Percentiles rank a stretch among this genome's conserved stretches.
Conservation (phyloP, 2,888 invertebrate species). For the Apodemia hepburni region DNA sequence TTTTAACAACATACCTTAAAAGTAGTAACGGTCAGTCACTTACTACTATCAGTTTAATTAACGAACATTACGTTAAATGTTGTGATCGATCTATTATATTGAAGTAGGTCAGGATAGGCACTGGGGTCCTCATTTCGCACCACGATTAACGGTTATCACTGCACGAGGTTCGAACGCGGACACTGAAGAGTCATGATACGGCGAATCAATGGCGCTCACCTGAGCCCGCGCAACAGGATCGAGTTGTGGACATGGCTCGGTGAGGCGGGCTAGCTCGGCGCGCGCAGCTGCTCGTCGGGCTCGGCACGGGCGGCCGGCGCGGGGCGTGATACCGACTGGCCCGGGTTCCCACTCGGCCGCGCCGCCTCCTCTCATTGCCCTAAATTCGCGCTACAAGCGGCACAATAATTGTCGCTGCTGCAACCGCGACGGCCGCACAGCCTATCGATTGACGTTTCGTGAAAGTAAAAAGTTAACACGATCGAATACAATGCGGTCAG, state of each 20-base stretch:
- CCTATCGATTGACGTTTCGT: conserved; percentile 71
- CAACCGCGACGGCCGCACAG: conserved; percentile 62
- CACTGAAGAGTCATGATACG: conserved; percentile 28
- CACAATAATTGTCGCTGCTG: conserved; percentile 70
- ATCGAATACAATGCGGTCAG: conserved; percentile 69
- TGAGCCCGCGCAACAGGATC: conserved; percentile 49
- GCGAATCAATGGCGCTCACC: conserved; percentile 29
- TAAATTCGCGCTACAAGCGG: conserved; percentile 67
- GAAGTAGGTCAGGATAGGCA: conserved; percentile 40
- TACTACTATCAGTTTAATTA: conserved; percentile 29
- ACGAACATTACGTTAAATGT: conserved; percentile 33
- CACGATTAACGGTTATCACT: conserved; percentile 31
- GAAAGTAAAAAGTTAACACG: conserved; percentile 73
- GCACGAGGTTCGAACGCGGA: conserved; percentile 28
- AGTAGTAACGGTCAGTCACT: conserved; percentile 25
- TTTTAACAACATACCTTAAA: conserved; percentile 31
- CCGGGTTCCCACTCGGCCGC: conserved; percentile 38
- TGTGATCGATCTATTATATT: conserved; percentile 36
- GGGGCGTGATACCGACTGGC: conserved; percentile 57
- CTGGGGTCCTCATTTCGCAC: conserved; percentile 34
- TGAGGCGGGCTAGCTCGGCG: conserved; percentile 18
- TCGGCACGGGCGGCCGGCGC: conserved; percentile 56
- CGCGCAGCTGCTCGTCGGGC: conserved; percentile 30
- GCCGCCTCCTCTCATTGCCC: conserved; percentile 62
- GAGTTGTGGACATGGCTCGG: conserved; percentile 22